Conservation (phyloP, 1,140 invertebrate genomes). For the Apocrypta bakeri region DNA sequence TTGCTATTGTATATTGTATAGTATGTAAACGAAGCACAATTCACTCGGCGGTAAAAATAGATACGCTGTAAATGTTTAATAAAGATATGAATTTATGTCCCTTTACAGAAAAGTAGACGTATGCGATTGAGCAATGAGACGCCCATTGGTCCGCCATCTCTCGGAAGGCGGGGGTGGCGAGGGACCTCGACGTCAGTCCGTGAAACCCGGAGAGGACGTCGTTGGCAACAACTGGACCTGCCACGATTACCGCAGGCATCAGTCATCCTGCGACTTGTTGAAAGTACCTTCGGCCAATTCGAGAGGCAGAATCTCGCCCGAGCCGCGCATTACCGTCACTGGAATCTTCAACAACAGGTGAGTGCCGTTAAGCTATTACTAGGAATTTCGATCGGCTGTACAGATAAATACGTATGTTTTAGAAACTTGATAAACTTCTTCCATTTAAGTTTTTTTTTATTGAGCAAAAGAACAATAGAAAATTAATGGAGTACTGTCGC, state of each 20-base stretch:
- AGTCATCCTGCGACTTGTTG: constrained; percentile 69
- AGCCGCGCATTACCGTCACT: constrained; percentile 60
- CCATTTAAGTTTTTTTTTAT: too few species aligned
- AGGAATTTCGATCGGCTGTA: neutral
- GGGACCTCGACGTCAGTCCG: constrained; percentile 59
- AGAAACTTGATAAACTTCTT: too few species aligned
- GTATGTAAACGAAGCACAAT: too few species aligned
- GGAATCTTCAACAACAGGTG: constrained; percentile 67
- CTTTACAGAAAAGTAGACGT: neutral
- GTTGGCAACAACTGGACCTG: constrained; percentile 62
- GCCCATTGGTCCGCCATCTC: constrained; percentile 69
- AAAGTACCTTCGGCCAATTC: constrained; percentile 66
- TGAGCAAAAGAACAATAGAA: too few species aligned
- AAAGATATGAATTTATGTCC: too few species aligned
- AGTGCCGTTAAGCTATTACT: constrained; percentile 48
- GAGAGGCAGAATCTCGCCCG: constrained; percentile 61
- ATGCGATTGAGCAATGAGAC: constrained; percentile 61
- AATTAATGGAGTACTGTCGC: too few species aligned
- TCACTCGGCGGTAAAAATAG: too few species aligned
- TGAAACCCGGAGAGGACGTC: constrained; percentile 61
- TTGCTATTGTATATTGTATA: too few species aligned
- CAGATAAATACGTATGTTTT: too few species aligned
- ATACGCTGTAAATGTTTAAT: too few species aligned
- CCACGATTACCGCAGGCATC: constrained; percentile 67
- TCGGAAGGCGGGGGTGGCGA: constrained; percentile 69